These are phyloP conservation scores for Chlamydotis undulata DNA, from an alignment of 2,113 vertebrate species.

Conservation along the genomic window DNA sequence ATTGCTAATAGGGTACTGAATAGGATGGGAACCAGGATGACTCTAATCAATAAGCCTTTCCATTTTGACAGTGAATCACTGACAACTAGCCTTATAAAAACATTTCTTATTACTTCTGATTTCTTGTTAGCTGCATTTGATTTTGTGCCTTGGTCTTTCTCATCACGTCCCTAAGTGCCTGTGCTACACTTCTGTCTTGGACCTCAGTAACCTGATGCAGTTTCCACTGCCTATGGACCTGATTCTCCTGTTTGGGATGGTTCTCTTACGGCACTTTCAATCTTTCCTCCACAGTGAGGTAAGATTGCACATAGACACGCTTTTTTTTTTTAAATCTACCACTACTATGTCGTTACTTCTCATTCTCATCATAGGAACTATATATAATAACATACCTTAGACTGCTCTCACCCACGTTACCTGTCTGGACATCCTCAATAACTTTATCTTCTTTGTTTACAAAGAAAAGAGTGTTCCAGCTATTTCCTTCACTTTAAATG, in stretches of 20 bases:
- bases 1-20: neutral
- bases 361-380: neutral
- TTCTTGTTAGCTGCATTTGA: neutral
- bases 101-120: neutral
- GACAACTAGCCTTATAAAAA: neutral
- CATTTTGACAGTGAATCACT: neutral
- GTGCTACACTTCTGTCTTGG: neutral
- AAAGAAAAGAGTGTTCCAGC: neutral
- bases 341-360: neutral
- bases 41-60: neutral
- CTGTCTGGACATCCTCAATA: neutral
- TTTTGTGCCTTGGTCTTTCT: neutral
- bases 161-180: neutral
- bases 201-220: neutral
- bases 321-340: neutral
- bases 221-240: neutral
- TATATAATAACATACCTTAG: neutral
- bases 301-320: neutral
- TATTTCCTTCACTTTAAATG: neutral
- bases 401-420: rapidly evolving
- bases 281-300: neutral
- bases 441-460: neutral
- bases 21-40: neutral
- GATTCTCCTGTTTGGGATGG: neutral
- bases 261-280: neutral